A percentile compares a stretch with the other conserved stretches of the same genome.
Conservation (phyloP, 2,113 vertebrate genomes). For the Chionomys nivalis region DNA sequence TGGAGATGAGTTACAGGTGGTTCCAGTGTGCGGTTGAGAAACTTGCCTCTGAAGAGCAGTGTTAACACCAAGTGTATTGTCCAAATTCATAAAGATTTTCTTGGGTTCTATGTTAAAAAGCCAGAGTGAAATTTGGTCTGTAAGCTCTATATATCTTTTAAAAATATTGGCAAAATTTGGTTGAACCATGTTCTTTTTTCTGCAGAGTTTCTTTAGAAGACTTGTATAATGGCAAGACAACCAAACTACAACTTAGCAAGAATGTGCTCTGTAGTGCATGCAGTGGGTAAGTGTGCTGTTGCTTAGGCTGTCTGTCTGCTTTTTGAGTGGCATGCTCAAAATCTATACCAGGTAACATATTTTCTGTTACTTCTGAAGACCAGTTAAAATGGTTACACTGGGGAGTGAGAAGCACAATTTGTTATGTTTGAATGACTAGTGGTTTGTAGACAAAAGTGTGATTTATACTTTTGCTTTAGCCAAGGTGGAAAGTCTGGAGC, state of each 20-base stretch:
- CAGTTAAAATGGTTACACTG: neutral
- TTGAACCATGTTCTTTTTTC: slow-evolving; percentile 40
- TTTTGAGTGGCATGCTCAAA: neutral
- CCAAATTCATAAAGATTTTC: neutral
- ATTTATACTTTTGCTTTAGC: slow-evolving; percentile 83
- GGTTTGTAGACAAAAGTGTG: neutral
- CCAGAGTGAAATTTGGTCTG: neutral
- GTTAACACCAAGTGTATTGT: neutral
- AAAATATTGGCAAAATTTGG: neutral
- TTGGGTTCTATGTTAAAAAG: neutral
- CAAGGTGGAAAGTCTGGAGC: slow-evolving; percentile 98
- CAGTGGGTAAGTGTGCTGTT: slow-evolving; percentile 92
- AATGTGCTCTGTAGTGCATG: slow-evolving; percentile 97
- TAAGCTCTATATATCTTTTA: neutral
- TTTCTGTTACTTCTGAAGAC: neutral
- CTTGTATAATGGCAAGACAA: slow-evolving; percentile 98
- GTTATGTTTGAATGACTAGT: neutral
- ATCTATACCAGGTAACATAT: neutral
- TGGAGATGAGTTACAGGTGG: neutral
- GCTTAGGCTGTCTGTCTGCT: neutral
- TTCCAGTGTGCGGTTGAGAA: neutral
- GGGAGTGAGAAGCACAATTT: neutral
- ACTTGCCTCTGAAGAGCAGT: neutral
- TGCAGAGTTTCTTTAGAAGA: slow-evolving; percentile 98
- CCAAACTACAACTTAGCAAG: slow-evolving; percentile 99